Evolutionary conservation across 1,140 invertebrate species (phyloP), one percentile per base, ranked within the genome.

Genomic region (Copidosoma floridanum): DNA sequence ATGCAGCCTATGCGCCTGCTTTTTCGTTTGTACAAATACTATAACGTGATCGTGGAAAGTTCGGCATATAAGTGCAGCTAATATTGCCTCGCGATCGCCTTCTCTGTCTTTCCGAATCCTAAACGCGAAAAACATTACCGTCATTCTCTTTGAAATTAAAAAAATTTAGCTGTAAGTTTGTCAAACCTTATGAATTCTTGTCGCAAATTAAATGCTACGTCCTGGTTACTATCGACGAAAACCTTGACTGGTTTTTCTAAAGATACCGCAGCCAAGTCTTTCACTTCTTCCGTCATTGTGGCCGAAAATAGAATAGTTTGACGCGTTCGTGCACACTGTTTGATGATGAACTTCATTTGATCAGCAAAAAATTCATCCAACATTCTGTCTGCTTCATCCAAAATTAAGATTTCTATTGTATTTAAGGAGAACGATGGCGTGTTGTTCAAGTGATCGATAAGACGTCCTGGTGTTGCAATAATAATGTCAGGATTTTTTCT

Each of bases 221-320:
- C 91, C 71, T 93, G 93, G 78, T 97, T 98, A 56, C 92, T 95
- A 73, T 99, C 94, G 0, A 99, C 90, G 78, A 95, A 95, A 53
- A 99, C 85, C 79, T 92, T 95, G 8, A 98, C 89, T 1, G 97
- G 97, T 63, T 93, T 90, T 43, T 90, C 88, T 4, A 99, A 80
- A 0, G 95, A 97, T 0, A 99, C 89, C 2, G 92, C 84, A 0
- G 93, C 94, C 41, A 99, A 82, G 81, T 97, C 94, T 79, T 94
- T 89, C 0, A 99, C 95, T 79, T 94, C 87, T 47, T 98, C 95
- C 3, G 94, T 98, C 95, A 99, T 98, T 2, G 97, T 99, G 12
- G 97, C 97, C 2, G 97, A 99, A 80, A 99, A 99, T 18, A 99
- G 79, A 84, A 99, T 92, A 0, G 95, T 98, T 79, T 99, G 96